phyloP scores from a whole-genome alignment of 2,113 vertebrate species.

The Irena cyanogastra region DNA sequence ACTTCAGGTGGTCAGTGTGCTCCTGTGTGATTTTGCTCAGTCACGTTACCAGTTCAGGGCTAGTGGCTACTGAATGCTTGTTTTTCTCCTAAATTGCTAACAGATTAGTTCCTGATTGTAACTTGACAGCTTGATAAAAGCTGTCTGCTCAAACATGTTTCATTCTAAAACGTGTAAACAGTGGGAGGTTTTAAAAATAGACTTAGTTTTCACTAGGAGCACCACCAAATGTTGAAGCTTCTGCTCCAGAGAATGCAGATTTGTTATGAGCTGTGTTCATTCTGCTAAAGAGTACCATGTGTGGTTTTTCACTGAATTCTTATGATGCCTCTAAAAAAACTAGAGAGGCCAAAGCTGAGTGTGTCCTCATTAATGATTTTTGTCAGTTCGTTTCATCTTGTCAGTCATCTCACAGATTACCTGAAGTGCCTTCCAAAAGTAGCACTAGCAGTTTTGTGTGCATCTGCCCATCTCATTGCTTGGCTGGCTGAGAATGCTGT shows the following conservation, averaged over 20 bases:
- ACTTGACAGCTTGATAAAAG: background rate
- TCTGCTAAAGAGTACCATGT: background rate
- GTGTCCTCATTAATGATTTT: background rate
- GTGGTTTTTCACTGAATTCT: background rate
- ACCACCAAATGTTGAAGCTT: background rate
- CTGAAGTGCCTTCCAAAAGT: background rate
- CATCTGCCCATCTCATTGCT: background rate
- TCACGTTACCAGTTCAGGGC: background rate
- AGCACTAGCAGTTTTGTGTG: background rate
- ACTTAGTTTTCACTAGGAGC: background rate
- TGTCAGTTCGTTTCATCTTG: background rate
- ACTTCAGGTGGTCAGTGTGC: rapidly evolving
- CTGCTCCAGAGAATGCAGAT: background rate
- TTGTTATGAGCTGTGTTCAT: background rate
- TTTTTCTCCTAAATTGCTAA: background rate
- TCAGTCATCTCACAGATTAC: background rate
- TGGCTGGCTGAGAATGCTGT: background rate
- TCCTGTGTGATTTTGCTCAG: background rate
- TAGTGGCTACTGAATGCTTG: background rate
- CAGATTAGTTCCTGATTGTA: background rate
- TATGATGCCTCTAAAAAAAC: background rate
- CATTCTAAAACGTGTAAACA: background rate
- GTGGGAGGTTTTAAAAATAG: background rate
- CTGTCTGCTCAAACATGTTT: background rate
- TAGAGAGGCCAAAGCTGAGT: background rate